Conservation (phyloP, 2,113 vertebrate species). For the Synchiropus splendidus region DNA sequence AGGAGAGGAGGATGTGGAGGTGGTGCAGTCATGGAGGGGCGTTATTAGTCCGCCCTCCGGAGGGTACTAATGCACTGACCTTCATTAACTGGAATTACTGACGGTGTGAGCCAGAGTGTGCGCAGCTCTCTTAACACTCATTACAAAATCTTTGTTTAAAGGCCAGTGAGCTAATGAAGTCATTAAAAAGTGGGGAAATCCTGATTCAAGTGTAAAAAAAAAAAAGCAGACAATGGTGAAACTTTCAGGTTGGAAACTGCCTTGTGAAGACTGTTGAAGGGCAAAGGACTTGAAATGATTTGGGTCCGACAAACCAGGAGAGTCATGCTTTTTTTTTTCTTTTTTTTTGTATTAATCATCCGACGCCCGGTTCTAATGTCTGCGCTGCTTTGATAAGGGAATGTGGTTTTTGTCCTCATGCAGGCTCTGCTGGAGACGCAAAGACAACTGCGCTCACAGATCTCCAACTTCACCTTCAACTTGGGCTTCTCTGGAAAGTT, state of each 20-base stretch:
- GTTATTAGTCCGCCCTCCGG: slow-evolving; percentile 53
- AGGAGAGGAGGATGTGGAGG: not conserved
- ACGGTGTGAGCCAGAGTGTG: slow-evolving; percentile 33
- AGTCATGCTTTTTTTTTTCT: too few relatives aligned
- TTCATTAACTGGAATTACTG: slow-evolving; percentile 60
- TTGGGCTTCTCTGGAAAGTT: slow-evolving; percentile 70
- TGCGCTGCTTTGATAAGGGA: too few relatives aligned
- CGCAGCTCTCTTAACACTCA: slow-evolving; percentile 58
- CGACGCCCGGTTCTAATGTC: too few relatives aligned
- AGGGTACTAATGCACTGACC: slow-evolving; percentile 63
- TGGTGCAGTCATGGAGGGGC: slow-evolving; percentile 40
- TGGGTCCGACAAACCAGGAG: too few relatives aligned
- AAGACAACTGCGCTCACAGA: slow-evolving; percentile 59
- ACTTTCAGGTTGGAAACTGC: too few relatives aligned
- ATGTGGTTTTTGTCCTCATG: not conserved
- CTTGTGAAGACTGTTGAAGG: too few relatives aligned
- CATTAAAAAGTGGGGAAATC: slow-evolving; percentile 82
- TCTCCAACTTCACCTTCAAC: slow-evolving; percentile 71
- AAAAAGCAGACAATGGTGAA: slow-evolving; percentile 22
- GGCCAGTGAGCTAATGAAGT: slow-evolving; percentile 92
- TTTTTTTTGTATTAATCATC: too few relatives aligned
- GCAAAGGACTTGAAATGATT: too few relatives aligned
- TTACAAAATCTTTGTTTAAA: slow-evolving; percentile 78
- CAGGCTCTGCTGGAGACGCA: slow-evolving; percentile 67
- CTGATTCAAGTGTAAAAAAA: slow-evolving; percentile 59